These are phyloP conservation scores for Perdita meconis DNA, from an alignment of 2,888 invertebrate species.

Conservation along the genomic window DNA sequence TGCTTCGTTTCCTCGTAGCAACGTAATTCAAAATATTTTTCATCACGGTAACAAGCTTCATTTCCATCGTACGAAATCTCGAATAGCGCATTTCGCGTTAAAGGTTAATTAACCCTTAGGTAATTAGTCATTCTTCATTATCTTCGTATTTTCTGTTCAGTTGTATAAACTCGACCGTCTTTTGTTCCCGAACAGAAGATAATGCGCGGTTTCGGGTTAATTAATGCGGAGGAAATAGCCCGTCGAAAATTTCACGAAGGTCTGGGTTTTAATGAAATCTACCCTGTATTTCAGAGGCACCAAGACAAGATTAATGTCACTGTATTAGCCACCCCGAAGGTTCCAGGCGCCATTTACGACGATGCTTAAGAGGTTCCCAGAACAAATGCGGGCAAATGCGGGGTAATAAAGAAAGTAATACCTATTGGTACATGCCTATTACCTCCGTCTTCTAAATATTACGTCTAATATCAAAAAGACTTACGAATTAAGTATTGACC, in stretches of 20 bases:
- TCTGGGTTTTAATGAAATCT: conserved; percentile 54
- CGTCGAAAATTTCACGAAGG: conserved; percentile 50
- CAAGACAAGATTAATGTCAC: conserved; percentile 59
- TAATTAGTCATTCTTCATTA: conserved; percentile 30
- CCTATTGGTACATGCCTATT: neutral
- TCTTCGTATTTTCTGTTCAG: neutral
- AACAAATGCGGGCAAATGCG: conserved; percentile 18
- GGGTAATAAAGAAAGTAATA: conserved; percentile 2
- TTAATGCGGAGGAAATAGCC: conserved; percentile 54
- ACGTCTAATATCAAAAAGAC: neutral
- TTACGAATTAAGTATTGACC: neutral
- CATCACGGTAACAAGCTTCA: neutral
- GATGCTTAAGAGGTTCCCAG: conserved; percentile 30
- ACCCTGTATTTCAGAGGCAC: conserved; percentile 36
- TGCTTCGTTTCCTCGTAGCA: neutral
- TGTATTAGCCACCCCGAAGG: conserved; percentile 50
- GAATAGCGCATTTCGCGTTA: neutral
- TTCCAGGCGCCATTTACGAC: conserved; percentile 7
- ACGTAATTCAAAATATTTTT: neutral
- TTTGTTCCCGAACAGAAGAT: conserved; percentile 21
- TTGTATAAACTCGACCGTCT: neutral
- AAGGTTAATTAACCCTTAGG: conserved; percentile 21
- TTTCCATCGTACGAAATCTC: neutral
- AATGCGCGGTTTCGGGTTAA: conserved; percentile 43
- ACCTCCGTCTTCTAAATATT: neutral